These are phyloP conservation scores for Calliphora vicina DNA, from an alignment of 1,140 invertebrate species.

Conservation along the genomic window DNA sequence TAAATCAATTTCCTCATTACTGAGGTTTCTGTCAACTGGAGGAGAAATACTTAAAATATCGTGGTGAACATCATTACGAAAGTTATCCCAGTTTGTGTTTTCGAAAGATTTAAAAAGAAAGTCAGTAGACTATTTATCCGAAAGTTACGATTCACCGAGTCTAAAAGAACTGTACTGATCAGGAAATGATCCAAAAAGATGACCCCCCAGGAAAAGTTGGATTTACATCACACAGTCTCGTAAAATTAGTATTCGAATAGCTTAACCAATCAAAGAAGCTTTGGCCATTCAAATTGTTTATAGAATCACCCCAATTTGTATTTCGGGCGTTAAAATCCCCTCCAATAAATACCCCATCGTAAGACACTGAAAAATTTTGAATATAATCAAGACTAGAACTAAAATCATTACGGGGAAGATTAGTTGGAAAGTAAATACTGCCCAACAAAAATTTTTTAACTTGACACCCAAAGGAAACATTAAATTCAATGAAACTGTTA, in stretches of 20 bases:
- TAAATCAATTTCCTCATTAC: background rate
- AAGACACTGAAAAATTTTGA: background rate
- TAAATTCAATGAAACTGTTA: background rate
- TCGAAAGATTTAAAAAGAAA: background rate
- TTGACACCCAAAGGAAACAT: background rate
- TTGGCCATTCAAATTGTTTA: background rate
- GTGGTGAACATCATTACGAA: background rate
- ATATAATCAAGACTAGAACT: background rate
- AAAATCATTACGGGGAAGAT: background rate
- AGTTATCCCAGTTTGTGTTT: background rate
- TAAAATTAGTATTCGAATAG: background rate
- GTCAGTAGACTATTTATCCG: no score
- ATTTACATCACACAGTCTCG: background rate
- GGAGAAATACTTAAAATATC: background rate
- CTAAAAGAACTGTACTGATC: background rate
- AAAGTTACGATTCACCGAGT: background rate
- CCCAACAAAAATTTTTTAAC: background rate
- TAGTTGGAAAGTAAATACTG: background rate
- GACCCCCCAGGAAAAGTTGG: background rate
- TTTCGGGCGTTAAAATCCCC: conserved; percentile 11
- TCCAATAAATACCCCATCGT: background rate
- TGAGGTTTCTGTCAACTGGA: background rate
- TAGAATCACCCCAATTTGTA: background rate
- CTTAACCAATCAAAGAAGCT: background rate
- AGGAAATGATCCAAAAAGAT: conserved; percentile 15